These are phyloP conservation scores for Chinchilla lanigera DNA, from an alignment of 2,113 vertebrate genomes.

Conservation along the genomic window DNA sequence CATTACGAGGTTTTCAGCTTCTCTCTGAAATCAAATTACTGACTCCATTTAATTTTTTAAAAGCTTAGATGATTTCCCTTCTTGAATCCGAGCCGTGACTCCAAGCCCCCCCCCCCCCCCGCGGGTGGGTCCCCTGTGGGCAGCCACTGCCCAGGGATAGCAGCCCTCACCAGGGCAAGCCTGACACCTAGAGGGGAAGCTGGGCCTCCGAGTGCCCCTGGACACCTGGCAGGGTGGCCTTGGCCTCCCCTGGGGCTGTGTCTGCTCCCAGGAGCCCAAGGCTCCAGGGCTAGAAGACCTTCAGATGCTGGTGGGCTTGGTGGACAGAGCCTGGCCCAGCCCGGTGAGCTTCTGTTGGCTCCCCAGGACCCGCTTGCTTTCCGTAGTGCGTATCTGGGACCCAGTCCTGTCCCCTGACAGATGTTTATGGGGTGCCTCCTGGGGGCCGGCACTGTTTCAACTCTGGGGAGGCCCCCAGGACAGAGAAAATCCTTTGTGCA, in stretches of 20 bases:
- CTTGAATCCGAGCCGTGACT: conserved; percentile 73
- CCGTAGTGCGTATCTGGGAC: fast-evolving
- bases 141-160: background rate
- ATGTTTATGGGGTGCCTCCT: fast-evolving
- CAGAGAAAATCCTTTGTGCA: background rate
- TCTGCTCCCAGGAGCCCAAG: background rate
- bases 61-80: conserved; percentile 69
- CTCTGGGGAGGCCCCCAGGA: background rate
- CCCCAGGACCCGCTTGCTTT: background rate
- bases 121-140: background rate
- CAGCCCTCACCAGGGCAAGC: conserved; percentile 75
- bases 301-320: background rate
- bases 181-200: conserved; percentile 86
- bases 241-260: background rate
- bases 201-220: conserved; percentile 86
- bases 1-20: conserved; percentile 80
- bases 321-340: background rate
- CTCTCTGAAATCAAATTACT: conserved; percentile 83
- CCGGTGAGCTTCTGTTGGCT: fast-evolving
- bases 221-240: conserved; percentile 84
- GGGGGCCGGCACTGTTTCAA: background rate
- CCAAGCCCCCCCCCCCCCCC: background rate
- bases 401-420: background rate
- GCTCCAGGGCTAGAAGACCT: fast-evolving
- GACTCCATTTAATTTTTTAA: conserved; percentile 83